Evolutionary conservation across 2,113 vertebrate species (phyloP), one percentile per base, ranked within the genome.

Genomic region (Pica pica): DNA sequence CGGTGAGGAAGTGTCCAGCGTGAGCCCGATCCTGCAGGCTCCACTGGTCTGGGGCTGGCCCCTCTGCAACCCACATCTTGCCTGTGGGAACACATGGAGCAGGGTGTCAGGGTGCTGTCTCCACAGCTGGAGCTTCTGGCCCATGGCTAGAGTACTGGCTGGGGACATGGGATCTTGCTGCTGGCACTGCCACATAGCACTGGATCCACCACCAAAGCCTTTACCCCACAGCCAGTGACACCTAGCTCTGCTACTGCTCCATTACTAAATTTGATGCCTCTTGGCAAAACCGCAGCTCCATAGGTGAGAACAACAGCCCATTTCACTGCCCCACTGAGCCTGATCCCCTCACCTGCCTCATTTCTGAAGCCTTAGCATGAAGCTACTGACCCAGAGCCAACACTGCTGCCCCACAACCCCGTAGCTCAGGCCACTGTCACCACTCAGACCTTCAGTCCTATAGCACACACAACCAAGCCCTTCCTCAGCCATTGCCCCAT

Each of bases 21-120:
- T 97, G 95, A 64, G 70, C 82, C 41, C 44, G 6, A 1, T 97
- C 95, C 82, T 10, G 23, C 85, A 97, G 85, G 75, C 27, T 87
- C 96, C 96, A 96, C 57, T 87, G 94, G 20, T 69, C 67, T 57
- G 92, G 78, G 23, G 85, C 53, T 0, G 95, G 82, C 16, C 57
- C 82, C 57, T 97, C 96, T 33, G 85, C 41, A 30, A 97, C 88
- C 96, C 96, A 97, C 96, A 97, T 96, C 61, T 49, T 46, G 53
- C 82, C 95, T 97, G 82, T 28, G 81, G 70, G 69, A 69, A 94
- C 46, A 93, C 28, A 41, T 0, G 2, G 53, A 52, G 33, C 2
- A 6, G 2, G 8, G 15, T 30, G 13, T 94, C 42, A 89, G 73
- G 64, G 39, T 17, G 42, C 23, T 7, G 1, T 17, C 22, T 57